phyloP scores from a whole-genome alignment of 2,797 vertebrate genomes.

The Rhynchonycteris naso region DNA sequence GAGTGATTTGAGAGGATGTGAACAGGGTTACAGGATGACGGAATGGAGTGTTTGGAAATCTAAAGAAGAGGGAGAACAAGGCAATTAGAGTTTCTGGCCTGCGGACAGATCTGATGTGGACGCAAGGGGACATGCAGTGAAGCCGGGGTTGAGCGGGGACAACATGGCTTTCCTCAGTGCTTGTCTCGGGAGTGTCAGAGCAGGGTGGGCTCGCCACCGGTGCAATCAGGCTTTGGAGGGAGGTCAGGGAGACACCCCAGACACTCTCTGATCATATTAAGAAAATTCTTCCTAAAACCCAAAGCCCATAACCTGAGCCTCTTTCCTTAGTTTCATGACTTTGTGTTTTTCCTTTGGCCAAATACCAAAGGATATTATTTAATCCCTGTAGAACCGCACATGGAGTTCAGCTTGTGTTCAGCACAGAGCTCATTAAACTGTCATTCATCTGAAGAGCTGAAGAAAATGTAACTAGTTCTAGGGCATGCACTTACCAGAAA shows the following conservation, averaged over 20 bases:
- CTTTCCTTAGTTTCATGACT: neutral
- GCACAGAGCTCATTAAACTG: neutral
- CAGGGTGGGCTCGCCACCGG: no score
- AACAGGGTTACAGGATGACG: neutral
- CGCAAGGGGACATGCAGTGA: neutral
- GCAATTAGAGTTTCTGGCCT: neutral
- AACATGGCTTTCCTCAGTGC: neutral
- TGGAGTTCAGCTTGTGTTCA: neutral
- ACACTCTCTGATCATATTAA: neutral
- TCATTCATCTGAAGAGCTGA: neutral
- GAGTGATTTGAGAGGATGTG: neutral
- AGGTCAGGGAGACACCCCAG: neutral
- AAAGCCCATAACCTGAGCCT: neutral
- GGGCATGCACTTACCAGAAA: constrained; percentile 7
- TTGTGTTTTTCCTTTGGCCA: neutral
- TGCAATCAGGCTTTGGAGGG: neutral
- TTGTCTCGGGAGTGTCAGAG: neutral
- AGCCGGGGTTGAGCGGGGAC: neutral
- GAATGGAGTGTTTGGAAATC: neutral
- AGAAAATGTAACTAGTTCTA: neutral
- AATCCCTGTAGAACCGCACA: neutral
- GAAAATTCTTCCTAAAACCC: neutral
- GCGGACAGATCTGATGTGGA: neutral
- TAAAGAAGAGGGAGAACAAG: neutral
- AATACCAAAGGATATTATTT: neutral